phyloP scores from a whole-genome alignment of 2,888 invertebrate species.

The Chelonus formosanus region DNA sequence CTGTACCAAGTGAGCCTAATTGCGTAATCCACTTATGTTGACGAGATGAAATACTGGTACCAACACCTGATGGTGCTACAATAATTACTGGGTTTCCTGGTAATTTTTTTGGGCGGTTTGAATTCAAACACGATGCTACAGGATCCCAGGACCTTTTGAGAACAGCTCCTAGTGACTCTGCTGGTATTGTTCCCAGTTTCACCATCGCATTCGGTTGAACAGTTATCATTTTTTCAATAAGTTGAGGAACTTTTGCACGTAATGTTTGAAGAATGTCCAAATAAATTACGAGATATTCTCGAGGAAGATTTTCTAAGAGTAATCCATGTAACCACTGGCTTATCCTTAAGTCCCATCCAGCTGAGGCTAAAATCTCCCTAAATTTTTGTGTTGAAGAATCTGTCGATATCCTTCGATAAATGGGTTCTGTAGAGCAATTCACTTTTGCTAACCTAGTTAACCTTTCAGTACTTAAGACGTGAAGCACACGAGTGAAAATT shows the following conservation, averaged over 20 bases:
- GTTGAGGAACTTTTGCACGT: conserved; percentile 74
- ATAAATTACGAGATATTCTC: conserved; percentile 76
- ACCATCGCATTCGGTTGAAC: conserved; percentile 66
- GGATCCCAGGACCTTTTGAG: conserved; percentile 81
- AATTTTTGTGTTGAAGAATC: conserved; percentile 76
- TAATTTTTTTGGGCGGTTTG: conserved; percentile 74
- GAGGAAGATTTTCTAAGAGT: conserved; percentile 74
- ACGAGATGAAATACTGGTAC: conserved; percentile 66
- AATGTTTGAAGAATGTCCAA: conserved; percentile 80
- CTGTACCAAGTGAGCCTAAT: conserved; percentile 74
- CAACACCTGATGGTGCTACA: conserved; percentile 69
- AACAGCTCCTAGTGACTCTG: conserved; percentile 74
- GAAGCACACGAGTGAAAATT: conserved; percentile 73
- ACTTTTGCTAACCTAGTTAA: conserved; percentile 72
- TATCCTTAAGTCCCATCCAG: conserved; percentile 78
- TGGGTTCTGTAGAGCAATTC: conserved; percentile 72
- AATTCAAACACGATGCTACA: conserved; percentile 68
- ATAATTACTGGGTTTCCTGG: conserved; percentile 76
- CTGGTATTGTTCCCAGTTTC: conserved; percentile 67
- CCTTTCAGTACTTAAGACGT: conserved; percentile 74
- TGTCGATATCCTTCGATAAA: conserved; percentile 74
- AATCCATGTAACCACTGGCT: conserved; percentile 81
- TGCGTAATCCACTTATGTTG: conserved; percentile 77
- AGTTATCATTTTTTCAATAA: conserved; percentile 78
- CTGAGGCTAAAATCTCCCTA: conserved; percentile 74